These are phyloP conservation scores for Acleris emargana DNA, from an alignment of 2,888 invertebrate species.

Conservation along the genomic window DNA sequence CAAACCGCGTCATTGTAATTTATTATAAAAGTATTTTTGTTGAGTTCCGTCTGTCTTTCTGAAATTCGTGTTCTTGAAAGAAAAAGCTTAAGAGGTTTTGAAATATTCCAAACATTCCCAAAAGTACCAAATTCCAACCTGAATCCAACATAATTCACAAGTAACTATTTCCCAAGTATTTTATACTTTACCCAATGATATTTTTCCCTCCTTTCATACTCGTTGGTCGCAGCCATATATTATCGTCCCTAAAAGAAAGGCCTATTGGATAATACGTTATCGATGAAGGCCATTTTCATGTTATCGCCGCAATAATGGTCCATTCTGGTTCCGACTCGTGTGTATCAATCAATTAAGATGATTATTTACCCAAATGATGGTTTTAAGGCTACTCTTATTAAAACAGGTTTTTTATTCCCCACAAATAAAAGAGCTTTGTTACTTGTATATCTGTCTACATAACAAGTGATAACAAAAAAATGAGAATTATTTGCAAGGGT, in stretches of 20 bases:
- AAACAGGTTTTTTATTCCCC: no score
- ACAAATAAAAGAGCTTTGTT: no score
- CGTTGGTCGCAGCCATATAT: slow-evolving; percentile 2
- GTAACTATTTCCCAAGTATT: not conserved
- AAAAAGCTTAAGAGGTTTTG: no score
- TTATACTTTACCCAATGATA: not conserved
- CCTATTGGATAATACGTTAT: slow-evolving; percentile 51
- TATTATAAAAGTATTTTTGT: no score
- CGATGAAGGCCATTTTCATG: slow-evolving; percentile 51
- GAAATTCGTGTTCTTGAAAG: no score
- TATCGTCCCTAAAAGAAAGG: slow-evolving; percentile 40
- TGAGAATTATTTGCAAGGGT: no score
- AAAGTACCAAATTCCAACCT: not conserved
- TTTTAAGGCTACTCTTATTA: slow-evolving; percentile 10
- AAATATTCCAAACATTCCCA: not conserved
- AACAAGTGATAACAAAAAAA: no score
- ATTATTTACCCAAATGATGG: slow-evolving; percentile 42
- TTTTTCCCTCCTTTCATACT: slow-evolving; percentile 10
- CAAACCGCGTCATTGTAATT: no score
- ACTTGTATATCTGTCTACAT: no score
- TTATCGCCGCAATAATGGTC: slow-evolving; percentile 48
- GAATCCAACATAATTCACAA: no score
- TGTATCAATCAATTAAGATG: slow-evolving; percentile 53
- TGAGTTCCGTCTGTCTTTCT: no score
- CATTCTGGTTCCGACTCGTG: slow-evolving; percentile 40